phyloP scores from a whole-genome alignment of 2,797 vertebrate genomes.

The Onychomys leucogaster region DNA sequence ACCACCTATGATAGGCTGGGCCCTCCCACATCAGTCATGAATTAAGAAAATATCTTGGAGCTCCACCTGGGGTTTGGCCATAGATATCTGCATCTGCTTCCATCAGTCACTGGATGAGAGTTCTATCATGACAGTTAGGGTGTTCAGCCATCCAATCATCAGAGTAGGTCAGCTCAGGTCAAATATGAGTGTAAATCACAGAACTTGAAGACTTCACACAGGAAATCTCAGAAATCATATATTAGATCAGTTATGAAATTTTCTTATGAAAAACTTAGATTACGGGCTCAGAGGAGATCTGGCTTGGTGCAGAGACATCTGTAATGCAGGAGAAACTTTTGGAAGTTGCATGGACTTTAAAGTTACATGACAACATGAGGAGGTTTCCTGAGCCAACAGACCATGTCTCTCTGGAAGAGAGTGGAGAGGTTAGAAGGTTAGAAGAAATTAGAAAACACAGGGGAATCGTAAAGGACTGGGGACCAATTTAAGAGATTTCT shows the following conservation, averaged over 20 bases:
- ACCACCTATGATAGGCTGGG: too few species aligned
- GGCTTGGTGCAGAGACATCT: neutral
- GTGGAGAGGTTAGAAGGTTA: neutral
- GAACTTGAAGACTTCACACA: slow-evolving; percentile 7
- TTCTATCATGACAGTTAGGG: too few species aligned
- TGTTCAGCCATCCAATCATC: too few species aligned
- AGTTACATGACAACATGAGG: neutral
- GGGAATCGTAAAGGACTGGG: neutral
- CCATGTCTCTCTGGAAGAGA: neutral
- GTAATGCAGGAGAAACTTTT: neutral
- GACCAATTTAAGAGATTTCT: neutral
- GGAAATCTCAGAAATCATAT: neutral
- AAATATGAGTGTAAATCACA: neutral
- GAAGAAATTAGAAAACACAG: neutral
- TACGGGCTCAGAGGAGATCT: slow-evolving; percentile 4
- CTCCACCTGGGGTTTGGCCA: too few species aligned
- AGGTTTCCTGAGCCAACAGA: neutral
- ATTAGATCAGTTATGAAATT: neutral
- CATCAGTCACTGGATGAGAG: too few species aligned
- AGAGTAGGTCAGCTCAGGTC: too few species aligned
- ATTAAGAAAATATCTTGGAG: neutral
- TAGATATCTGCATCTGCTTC: too few species aligned
- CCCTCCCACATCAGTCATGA: neutral
- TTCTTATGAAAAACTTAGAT: neutral
- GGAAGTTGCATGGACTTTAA: neutral